phyloP scores from a whole-genome alignment of 2,113 vertebrate genomes.

The Turnix velox region DNA sequence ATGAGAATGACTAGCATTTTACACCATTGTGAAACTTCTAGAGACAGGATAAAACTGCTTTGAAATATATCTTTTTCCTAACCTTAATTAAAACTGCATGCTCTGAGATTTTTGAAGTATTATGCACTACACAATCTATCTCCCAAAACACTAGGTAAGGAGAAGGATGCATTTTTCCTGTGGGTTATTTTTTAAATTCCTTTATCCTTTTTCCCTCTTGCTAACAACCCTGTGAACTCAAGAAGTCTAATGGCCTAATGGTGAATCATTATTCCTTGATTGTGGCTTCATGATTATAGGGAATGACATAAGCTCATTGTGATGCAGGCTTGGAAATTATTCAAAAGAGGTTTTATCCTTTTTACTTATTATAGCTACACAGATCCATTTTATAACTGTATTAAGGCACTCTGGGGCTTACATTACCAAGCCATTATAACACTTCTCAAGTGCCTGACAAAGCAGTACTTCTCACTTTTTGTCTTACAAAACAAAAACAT shows the following conservation, averaged over 20 bases:
- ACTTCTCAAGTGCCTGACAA: not conserved
- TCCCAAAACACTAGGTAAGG: not conserved
- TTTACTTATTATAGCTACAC: slow-evolving; percentile 2
- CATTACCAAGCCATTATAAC: not conserved
- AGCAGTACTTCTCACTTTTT: not conserved
- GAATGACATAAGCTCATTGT: not conserved
- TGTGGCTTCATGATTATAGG: not conserved
- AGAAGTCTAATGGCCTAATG: not conserved
- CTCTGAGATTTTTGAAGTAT: not conserved
- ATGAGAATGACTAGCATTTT: not conserved
- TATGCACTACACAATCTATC: not conserved
- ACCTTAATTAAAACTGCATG: not conserved
- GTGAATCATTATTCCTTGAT: slow-evolving; percentile 36
- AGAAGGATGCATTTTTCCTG: not conserved
- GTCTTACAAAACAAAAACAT: not conserved
- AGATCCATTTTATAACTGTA: not conserved
- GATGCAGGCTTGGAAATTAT: slow-evolving; percentile 34
- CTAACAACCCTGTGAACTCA: not conserved
- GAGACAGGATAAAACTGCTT: not conserved
- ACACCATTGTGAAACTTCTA: not conserved
- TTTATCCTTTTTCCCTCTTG: not conserved
- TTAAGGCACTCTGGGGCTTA: not conserved
- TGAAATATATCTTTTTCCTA: not conserved
- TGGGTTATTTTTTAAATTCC: not conserved
- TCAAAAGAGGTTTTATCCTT: not conserved